Evolutionary conservation across 92 coral and sea anemone genomes (phyloP).

Genomic region (Pocillopora grandis): DNA sequence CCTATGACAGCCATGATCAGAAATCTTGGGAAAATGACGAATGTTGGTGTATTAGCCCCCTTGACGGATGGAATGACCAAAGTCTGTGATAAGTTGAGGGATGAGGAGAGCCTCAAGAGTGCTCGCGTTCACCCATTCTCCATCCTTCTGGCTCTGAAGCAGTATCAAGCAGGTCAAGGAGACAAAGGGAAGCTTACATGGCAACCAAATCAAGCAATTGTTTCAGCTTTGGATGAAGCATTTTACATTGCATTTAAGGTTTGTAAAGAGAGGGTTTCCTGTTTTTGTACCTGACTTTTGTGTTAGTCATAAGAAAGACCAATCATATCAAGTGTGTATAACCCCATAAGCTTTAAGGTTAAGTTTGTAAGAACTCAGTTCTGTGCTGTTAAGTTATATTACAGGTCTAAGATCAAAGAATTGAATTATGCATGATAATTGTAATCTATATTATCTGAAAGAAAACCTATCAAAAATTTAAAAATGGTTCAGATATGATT

Average conservation of each 20-base stretch:
- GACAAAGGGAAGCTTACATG: slow-evolving; percentile 87
- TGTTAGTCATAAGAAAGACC: too few species aligned
- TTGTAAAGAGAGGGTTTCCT: not conserved
- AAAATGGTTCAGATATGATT: too few species aligned
- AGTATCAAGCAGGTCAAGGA: slow-evolving; percentile 85
- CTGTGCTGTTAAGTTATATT: too few species aligned
- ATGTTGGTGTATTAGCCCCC: slow-evolving; percentile 66
- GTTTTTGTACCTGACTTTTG: not conserved
- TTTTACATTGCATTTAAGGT: slow-evolving; percentile 93
- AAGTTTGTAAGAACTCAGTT: too few species aligned
- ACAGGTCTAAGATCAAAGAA: too few species aligned
- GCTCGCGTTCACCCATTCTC: slow-evolving; percentile 95
- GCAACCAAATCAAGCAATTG: slow-evolving; percentile 69
- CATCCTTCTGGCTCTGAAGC: slow-evolving; percentile 82
- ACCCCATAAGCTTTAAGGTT: too few species aligned
- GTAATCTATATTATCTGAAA: too few species aligned
- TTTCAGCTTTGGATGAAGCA: slow-evolving; percentile 85
- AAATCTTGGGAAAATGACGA: slow-evolving; percentile 94
- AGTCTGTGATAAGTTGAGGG: slow-evolving; percentile 56
- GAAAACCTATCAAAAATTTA: too few species aligned
- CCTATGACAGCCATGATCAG: slow-evolving; percentile 99
- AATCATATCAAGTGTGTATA: not conserved
- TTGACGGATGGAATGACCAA: slow-evolving; percentile 60
- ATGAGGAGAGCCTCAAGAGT: slow-evolving; percentile 47
- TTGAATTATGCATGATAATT: too few species aligned